Evolutionary conservation across 2,888 invertebrate genomes (phyloP).

Genomic region (Tipula unca): DNA sequence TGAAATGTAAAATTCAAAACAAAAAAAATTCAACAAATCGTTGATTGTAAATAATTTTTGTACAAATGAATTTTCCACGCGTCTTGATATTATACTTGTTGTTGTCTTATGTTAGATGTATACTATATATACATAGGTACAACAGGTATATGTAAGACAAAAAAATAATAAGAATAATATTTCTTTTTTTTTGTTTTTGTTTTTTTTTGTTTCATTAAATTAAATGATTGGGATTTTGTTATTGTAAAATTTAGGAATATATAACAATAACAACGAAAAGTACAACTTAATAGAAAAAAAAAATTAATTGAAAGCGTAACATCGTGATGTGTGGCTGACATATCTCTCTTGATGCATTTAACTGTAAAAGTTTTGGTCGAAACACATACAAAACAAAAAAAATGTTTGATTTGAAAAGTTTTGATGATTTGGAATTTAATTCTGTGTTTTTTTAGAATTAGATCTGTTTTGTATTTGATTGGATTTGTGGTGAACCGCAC

Average conservation of each 20-base stretch:
- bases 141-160: not conserved
- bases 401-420: not conserved
- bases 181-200: not conserved
- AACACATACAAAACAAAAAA: not conserved
- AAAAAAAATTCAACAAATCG: not conserved
- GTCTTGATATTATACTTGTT: conserved; percentile 8
- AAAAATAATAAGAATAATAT: not conserved
- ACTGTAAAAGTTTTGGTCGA: not conserved
- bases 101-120: not conserved
- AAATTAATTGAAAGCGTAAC: conserved; percentile 14
- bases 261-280: not conserved
- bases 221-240: conserved; percentile 3
- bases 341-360: conserved; percentile 8
- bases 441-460: not conserved
- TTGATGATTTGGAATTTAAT: not conserved
- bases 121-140: not conserved
- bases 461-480: not conserved
- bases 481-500: not conserved
- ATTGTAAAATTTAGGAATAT: conserved; percentile 4
- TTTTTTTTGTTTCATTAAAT: not conserved
- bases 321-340: conserved; percentile 14
- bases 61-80: conserved; percentile 8
- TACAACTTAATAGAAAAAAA: not conserved
- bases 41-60: conserved; percentile 14
- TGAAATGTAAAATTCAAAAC: not conserved